These are phyloP conservation scores for Percopsis omiscomaycus DNA, from an alignment of 2,797 vertebrate genomes.

Conservation along the genomic window DNA sequence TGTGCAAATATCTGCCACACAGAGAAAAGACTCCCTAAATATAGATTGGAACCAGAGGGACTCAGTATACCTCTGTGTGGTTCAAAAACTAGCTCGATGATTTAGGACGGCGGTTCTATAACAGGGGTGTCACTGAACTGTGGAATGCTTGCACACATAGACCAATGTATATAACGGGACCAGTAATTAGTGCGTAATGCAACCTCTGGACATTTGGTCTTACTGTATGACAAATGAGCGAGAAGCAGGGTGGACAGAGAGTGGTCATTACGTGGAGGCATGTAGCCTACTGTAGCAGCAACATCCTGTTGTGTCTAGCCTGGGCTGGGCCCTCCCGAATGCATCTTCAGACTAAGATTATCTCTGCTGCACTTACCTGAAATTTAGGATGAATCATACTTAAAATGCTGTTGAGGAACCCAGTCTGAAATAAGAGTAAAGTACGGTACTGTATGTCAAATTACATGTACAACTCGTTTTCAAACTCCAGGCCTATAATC, in stretches of 20 bases:
- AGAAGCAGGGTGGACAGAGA: conserved; percentile 44
- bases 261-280: conserved; percentile 54
- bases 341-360: conserved; percentile 31
- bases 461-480: too few relatives aligned
- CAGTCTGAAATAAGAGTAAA: not conserved
- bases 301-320: conserved; percentile 28
- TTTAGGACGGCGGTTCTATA: conserved; percentile 41
- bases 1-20: not conserved
- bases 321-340: conserved; percentile 25
- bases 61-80: conserved; percentile 12
- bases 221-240: conserved; percentile 56
- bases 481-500: too few relatives aligned
- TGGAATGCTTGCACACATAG: conserved; percentile 17
- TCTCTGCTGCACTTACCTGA: conserved; percentile 13
- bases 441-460: too few relatives aligned
- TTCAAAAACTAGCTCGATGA: conserved; percentile 48
- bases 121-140: conserved; percentile 23
- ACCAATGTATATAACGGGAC: conserved; percentile 50
- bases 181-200: conserved; percentile 56
- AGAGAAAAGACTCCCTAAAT: conserved; percentile 25
- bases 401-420: not conserved
- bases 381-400: not conserved
- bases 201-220: conserved; percentile 54
- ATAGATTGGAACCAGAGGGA: conserved; percentile 21
- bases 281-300: conserved; percentile 17